phyloP scores from a whole-genome alignment of 2,888 invertebrate species.

The Oegoconia quadripuncta region DNA sequence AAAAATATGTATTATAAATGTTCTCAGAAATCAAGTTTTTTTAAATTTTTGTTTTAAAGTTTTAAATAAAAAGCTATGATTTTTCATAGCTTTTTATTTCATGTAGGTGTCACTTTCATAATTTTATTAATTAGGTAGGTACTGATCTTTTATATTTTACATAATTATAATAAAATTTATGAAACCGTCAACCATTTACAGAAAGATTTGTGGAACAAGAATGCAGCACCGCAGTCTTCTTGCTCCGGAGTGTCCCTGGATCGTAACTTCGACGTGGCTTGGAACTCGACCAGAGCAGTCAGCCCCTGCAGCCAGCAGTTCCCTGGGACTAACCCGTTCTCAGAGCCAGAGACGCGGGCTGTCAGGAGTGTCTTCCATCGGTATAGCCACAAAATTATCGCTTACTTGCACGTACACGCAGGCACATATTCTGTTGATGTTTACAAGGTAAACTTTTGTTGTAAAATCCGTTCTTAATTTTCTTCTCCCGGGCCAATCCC shows the following conservation, averaged over 20 bases:
- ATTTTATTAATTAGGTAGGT: too few species aligned
- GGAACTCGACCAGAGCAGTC: conserved; percentile 32
- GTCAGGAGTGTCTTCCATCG: conserved; percentile 50
- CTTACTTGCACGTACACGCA: conserved; percentile 57
- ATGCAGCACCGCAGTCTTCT: conserved; percentile 47
- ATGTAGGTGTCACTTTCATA: too few species aligned
- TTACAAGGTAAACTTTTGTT: conserved; percentile 40
- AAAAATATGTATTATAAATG: too few species aligned
- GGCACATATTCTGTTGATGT: conserved; percentile 26
- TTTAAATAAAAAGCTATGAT: too few species aligned
- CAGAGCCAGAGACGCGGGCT: conserved; percentile 53
- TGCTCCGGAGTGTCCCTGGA: conserved; percentile 59
- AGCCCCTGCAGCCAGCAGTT: conserved; percentile 53
- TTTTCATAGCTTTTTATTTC: too few species aligned
- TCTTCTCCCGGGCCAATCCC: too few species aligned
- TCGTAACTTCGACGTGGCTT: conserved; percentile 61
- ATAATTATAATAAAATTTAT: too few species aligned
- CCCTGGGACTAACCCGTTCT: conserved; percentile 52
- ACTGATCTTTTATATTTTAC: too few species aligned
- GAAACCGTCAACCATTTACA: neutral
- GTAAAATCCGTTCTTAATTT: neutral
- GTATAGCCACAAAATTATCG: conserved; percentile 55
- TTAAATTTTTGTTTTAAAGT: too few species aligned
- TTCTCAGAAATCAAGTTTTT: too few species aligned
- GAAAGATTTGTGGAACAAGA: conserved; percentile 34